Evolutionary conservation across 2,888 invertebrate genomes (phyloP), one percentile per base, ranked within the genome.

Genomic region (Sinelater perroti): DNA sequence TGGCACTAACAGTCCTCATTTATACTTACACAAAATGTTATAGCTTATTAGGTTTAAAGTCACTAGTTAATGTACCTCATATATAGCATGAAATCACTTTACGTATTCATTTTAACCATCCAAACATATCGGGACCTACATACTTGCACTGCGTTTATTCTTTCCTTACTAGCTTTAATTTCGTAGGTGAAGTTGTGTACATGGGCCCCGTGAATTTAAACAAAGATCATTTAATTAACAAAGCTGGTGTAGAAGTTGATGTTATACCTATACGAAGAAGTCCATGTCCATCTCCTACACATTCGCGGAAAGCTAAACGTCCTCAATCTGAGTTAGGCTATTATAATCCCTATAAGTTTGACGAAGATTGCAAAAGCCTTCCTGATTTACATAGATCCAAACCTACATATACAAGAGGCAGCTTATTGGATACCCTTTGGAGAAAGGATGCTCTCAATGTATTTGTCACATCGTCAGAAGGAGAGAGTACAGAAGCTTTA

Each of bases 211-310:
- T 79, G 62, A 78, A 70, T 64, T 75, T 79, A 73, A 79, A 79
- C 70, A 77, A 76, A 78, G 75, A 75, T 72, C 69, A 73, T 64
- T 69, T 87, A 79, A 82, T 89, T 42, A 88, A 88, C 61, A 81
- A 87, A 71, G 78, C 78, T 24, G 79, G 79, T 21, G 64, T 82
- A 10, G 78, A 80, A 65, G 75, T 81, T 10, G 78, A 80, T 49
- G 74, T 82, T 13, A 79, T 79, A 20, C 75, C 76, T 2, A 78
- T 78, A 36, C 77, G 73, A 74, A 71, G 72, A 67, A 79, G 78
- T 64, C 78, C 78, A n/a, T 73, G 73, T 63, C 67, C 74, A 46
- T 77, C 78, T 2, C 78, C 78, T 4, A 69, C 63, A 60, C 72
- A 71, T 64, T 69, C 66, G 56, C 47, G 38, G 18, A 67, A 60